Base-by-base conservation (phyloP, 2,113 vertebrate genomes). In the Ascaphus truei region DNA sequence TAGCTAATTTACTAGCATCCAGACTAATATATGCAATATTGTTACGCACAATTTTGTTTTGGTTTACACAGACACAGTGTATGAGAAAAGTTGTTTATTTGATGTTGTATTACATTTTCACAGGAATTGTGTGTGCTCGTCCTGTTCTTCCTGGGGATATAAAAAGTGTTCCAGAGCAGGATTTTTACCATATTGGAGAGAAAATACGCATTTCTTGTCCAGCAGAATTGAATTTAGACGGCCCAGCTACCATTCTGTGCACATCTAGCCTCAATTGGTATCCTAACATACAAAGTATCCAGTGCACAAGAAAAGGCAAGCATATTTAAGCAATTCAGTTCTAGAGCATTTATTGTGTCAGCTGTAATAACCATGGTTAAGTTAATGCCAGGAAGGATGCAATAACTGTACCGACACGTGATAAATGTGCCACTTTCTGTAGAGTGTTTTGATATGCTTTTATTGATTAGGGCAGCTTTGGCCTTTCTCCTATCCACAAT, bases 241-340 rank as follows among this genome's bases (percentile, higher is more conserved):
- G 91, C 0, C 74, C 86, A 63, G 71, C 31, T 0, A 73, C 84
- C 3, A 47, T 90, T 76, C 76, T 87, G 7, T 98, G 96, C n/a
- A 91, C 82, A 43, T 82, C 95, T 77, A 95, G 88, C 64, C 91
- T 98, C 23, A 92, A 84, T 77, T 99, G 96, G 96, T 92, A 87
- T 77, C 94, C 95, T 26, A 75, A 88, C n/a, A 31, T 88, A 13
- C 79, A 65, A 7, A 57, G 29, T 1, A 47, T 73, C 29, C 77
- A 12, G 1, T 99, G 95, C 73, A 78, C 72, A 18, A 77, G 2
- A n/a, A 64, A 78, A 81, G 90, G 94, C 95, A 84, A 82, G 82
- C 3, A 29, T 36, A 7, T 43, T 6, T 43, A 16, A 16, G 39
- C 12, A 16, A 43, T 15, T 11, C 15, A 16, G 39, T 15, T 1